A percentile compares a stretch with the other conserved stretches of the same genome.
Evolutionary conservation across 2,113 vertebrate species (phyloP).

Genomic region (Siphamia tubifer): DNA sequence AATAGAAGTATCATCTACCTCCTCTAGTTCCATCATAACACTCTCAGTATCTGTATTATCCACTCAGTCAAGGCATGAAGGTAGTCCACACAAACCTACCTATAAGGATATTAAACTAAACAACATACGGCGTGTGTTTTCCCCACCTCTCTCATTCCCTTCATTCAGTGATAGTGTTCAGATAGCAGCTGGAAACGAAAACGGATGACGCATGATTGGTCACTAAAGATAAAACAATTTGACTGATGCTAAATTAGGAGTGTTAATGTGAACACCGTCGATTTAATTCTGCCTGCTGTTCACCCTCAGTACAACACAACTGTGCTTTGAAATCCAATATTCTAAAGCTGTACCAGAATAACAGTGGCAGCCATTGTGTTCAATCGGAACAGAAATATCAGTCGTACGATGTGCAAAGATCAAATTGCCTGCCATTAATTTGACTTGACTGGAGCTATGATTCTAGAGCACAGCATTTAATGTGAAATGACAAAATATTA

Average conservation of each 20-base stretch:
- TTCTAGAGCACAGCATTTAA: constrained; percentile 36
- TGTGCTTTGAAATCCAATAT: constrained; percentile 27
- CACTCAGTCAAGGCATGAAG: not conserved
- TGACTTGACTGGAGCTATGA: constrained; percentile 38
- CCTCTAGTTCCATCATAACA: no score
- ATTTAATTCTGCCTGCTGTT: constrained; percentile 26
- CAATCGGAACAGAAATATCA: constrained; percentile 26
- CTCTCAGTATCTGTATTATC: no score
- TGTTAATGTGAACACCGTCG: constrained; percentile 9
- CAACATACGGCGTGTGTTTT: not conserved
- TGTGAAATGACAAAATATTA: constrained; percentile 56
- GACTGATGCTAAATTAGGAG: constrained; percentile 43
- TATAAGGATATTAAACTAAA: not conserved
- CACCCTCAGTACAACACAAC: constrained; percentile 13
- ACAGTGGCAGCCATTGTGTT: constrained; percentile 48
- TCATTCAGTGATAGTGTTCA: constrained; percentile 11
- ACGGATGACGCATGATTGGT: constrained; percentile 32
- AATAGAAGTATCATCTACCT: no score
- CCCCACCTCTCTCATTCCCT: not conserved
- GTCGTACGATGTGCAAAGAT: constrained; percentile 25
- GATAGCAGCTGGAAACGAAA: constrained; percentile 24
- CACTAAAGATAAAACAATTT: constrained; percentile 46
- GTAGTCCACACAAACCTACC: not conserved
- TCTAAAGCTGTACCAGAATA: constrained; percentile 46
- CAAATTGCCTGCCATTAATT: constrained; percentile 41